Evolutionary conservation across 2,888 invertebrate genomes (phyloP).

Genomic region (Netelia melanura): DNA sequence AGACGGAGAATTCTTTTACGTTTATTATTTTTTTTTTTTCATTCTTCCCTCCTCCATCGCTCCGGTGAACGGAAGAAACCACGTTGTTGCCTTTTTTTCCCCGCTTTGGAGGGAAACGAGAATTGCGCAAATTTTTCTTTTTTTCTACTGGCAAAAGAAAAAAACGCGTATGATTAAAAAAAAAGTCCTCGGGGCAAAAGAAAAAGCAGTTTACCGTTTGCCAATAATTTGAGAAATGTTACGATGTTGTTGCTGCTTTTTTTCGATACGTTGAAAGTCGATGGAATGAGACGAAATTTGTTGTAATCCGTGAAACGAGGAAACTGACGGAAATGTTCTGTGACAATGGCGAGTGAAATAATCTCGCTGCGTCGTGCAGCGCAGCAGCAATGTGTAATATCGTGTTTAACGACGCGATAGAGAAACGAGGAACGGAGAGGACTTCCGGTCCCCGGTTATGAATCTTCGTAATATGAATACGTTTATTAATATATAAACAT

Average conservation of each 20-base stretch:
- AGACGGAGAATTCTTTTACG: constrained; percentile 42
- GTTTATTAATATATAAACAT: no score
- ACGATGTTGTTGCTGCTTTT: no score
- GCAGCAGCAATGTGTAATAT: not conserved
- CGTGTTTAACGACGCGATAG: constrained; percentile 36
- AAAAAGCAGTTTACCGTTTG: not conserved
- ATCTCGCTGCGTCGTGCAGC: constrained; percentile 30
- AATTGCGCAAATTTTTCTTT: not conserved
- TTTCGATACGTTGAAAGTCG: not conserved
- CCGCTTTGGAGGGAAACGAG: not conserved
- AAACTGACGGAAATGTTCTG: constrained; percentile 6
- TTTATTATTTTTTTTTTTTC: not conserved
- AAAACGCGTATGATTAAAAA: not conserved
- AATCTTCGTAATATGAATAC: not conserved
- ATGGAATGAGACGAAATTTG: not conserved
- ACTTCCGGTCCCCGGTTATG: constrained; percentile 52
- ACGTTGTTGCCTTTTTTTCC: not conserved
- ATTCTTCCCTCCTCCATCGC: constrained; percentile 1
- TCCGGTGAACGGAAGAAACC: not conserved
- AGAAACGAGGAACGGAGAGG: constrained; percentile 17
- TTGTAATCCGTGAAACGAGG: not conserved
- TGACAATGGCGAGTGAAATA: constrained; percentile 46
- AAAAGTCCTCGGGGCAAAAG: not conserved
- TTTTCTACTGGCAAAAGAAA: not conserved
- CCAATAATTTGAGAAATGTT: no score